Base-by-base conservation (phyloP, 2,888 invertebrate species). In the Dendrolimus pini region DNA sequence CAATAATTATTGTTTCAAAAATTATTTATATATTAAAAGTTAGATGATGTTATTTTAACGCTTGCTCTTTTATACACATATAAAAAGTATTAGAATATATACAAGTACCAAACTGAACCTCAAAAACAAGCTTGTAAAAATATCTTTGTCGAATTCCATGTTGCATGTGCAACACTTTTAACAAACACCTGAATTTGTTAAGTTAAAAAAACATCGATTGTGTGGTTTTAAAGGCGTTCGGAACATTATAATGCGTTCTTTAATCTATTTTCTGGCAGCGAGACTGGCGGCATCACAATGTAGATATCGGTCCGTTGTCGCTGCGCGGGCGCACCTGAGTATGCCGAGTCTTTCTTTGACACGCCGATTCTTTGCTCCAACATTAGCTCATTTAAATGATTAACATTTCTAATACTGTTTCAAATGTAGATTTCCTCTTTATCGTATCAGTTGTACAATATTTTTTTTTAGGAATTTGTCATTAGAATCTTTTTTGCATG, bases 171-270 rank as follows among this genome's bases (percentile, higher is more conserved):
- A 30, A 30, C 18, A 18, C 18, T 18, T 18, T 18, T 18, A 18
- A 18, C 18, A 74, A 74, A 75, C 78, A 76, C 74, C 74, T 75
- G 73, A 76, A 61, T 67, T 47, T 12, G 12, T 47, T 74, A 59
- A 61, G 62, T 66, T 65, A 82, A 79, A 80, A 78, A 77, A 80
- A 80, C 78, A 30, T 30, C 80, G 81, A 83, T 78, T 82, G 65
- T 79, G 76, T 71, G 75, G 71, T 72, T 78, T 80, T 78, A 83
- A 82, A 84, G 78, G 74, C 78, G 80, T 77, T 63, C 73, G 75
- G 71, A 71, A 77, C 83, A 85, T 87, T 87, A 86, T 87, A 78
- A 78, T 71, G 70, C 72, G 80, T 79, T 79, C 83, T 89, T 86
- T 86, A 82, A 83, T 85, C 81, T 85, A 82, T 85, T 86, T 74